These are phyloP conservation scores for Asbolus verrucosus DNA, from an alignment of 1,140 invertebrate genomes.

Conservation along the genomic window DNA sequence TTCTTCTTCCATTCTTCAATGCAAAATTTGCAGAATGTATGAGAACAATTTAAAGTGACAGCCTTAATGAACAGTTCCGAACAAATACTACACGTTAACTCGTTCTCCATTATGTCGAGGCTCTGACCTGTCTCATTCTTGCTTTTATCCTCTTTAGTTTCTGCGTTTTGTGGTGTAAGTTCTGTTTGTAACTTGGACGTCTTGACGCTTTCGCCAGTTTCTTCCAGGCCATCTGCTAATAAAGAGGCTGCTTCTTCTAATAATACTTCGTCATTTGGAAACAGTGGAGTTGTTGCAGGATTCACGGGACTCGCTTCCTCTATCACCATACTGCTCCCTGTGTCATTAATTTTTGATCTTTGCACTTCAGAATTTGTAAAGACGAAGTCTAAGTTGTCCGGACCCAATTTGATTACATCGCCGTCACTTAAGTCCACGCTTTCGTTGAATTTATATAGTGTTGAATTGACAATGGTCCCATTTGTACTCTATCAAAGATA, in stretches of 20 bases:
- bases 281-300: background rate
- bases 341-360: background rate
- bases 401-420: conserved; percentile 49
- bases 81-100: conserved; percentile 83
- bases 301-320: too few relatives aligned
- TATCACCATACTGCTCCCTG: too few relatives aligned
- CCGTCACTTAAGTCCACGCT: conserved; percentile 40
- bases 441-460: conserved; percentile 22
- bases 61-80: conserved; percentile 81
- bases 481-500: conserved; percentile 53
- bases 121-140: too few relatives aligned
- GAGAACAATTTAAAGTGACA: conserved; percentile 79
- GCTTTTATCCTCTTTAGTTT: too few relatives aligned
- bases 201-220: background rate
- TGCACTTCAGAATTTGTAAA: background rate
- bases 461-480: conserved; percentile 51
- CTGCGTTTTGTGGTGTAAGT: conserved; percentile 60
- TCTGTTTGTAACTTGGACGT: background rate
- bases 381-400: background rate
- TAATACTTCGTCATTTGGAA: background rate
- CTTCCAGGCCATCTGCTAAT: background rate
- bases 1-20: conserved; percentile 80
- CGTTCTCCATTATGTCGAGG: conserved; percentile 77
- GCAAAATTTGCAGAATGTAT: conserved; percentile 83
- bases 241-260: background rate